phyloP scores from a whole-genome alignment of 2,888 invertebrate species.

The Lasioglossum zephyrum region DNA sequence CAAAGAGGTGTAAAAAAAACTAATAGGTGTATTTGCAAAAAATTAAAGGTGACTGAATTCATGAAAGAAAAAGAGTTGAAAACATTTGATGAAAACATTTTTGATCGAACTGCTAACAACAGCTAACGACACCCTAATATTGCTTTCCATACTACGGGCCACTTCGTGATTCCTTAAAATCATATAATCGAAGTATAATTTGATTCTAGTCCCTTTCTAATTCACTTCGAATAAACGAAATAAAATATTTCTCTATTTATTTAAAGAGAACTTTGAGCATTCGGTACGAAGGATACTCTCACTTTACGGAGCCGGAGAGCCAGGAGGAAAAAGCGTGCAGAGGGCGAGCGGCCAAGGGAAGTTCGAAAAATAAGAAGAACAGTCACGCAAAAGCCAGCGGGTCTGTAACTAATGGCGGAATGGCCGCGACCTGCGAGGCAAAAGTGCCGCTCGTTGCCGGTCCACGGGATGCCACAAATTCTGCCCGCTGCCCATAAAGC shows the following conservation, averaged over 20 bases:
- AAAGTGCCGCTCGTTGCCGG: constrained; percentile 67
- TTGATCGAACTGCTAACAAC: no score
- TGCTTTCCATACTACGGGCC: no score
- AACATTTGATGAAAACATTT: no score
- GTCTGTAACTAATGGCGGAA: constrained; percentile 73
- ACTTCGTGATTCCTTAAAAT: no score
- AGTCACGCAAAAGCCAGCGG: constrained; percentile 57
- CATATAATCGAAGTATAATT: no score
- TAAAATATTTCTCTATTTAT: neutral
- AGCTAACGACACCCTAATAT: no score
- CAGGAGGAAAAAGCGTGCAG: neutral
- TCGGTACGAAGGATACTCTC: neutral
- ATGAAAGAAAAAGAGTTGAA: no score
- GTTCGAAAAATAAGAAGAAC: constrained; percentile 69
- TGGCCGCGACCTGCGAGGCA: constrained; percentile 57
- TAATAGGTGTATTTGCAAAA: no score
- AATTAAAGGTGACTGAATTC: no score
- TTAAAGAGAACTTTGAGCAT: neutral
- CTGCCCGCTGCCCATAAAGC: constrained; percentile 70
- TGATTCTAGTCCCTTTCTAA: neutral
- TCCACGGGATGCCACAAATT: constrained; percentile 72
- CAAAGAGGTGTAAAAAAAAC: no score
- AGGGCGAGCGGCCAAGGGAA: constrained; percentile 45
- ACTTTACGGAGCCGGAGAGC: neutral
- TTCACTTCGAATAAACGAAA: no score